Conservation (phyloP, 2,888 invertebrate species). For the Boloria selene region DNA sequence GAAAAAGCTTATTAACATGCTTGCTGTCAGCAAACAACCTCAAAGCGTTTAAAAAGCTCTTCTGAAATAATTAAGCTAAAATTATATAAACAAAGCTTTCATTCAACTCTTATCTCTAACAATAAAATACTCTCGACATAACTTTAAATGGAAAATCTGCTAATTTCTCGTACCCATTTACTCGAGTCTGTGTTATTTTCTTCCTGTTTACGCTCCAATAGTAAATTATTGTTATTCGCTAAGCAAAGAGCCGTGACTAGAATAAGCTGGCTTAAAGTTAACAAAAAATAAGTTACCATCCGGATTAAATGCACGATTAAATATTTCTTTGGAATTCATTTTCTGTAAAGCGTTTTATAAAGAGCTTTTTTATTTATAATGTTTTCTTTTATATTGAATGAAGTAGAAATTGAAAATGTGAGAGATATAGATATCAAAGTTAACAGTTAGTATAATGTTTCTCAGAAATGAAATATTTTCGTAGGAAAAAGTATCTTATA, state of each 20-base stretch:
- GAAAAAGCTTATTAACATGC: too few species aligned
- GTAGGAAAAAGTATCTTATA: too few species aligned
- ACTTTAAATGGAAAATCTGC: slow-evolving; percentile 1
- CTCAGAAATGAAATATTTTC: too few species aligned
- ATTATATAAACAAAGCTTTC: too few species aligned
- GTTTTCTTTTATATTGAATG: too few species aligned
- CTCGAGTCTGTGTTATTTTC: slow-evolving; percentile 30
- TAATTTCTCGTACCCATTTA: slow-evolving; percentile 15
- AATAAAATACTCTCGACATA: neutral
- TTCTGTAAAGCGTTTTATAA: neutral
- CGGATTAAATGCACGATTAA: slow-evolving; percentile 17
- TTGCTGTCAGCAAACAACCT: too few species aligned
- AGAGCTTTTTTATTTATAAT: neutral
- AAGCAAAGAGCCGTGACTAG: slow-evolving; percentile 38
- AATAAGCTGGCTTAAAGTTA: slow-evolving; percentile 36
- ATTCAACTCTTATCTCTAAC: neutral
- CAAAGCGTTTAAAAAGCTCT: too few species aligned
- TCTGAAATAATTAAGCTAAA: too few species aligned
- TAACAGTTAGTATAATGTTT: too few species aligned
- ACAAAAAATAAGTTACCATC: slow-evolving; percentile 10
- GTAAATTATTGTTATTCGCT: slow-evolving; percentile 43
- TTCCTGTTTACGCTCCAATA: slow-evolving; percentile 37
- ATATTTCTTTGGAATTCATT: slow-evolving; percentile 10
- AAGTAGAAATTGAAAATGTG: too few species aligned
- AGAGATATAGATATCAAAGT: too few species aligned